Conservation (phyloP, 2,888 invertebrate species). For the Lordiphosa andalusiaca region DNA sequence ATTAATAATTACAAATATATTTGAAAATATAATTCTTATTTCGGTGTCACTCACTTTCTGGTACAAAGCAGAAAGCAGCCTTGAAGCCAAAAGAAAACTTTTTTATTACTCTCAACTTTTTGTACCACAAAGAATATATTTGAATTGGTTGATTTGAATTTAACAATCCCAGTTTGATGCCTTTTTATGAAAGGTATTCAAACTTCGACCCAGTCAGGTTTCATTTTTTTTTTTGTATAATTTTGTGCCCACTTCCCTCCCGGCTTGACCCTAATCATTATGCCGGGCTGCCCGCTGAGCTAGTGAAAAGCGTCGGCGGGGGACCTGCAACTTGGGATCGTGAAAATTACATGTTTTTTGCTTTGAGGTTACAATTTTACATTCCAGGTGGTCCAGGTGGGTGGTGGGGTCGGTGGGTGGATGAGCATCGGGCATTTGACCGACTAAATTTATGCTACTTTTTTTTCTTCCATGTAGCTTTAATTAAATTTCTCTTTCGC, state of each 20-base stretch:
- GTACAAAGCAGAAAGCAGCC: no score
- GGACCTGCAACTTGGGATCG: slow-evolving; percentile 56
- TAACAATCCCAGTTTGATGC: no score
- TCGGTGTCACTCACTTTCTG: no score
- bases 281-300: slow-evolving; percentile 48
- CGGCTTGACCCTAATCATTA: slow-evolving; percentile 69
- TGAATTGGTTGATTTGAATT: no score
- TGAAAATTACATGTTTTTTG: slow-evolving; percentile 68
- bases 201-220: slow-evolving; percentile 10
- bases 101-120: no score
- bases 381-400: slow-evolving; percentile 55
- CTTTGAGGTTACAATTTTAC: slow-evolving; percentile 54
- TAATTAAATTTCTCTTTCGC: slow-evolving; percentile 69
- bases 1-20: no score
- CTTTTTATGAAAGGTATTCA: slow-evolving; percentile 27
- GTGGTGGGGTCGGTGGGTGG: slow-evolving; percentile 17
- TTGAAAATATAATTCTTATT: no score
- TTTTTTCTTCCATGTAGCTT: slow-evolving; percentile 55
- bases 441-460: slow-evolving; percentile 61
- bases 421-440: slow-evolving; percentile 3
- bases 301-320: slow-evolving; percentile 51
- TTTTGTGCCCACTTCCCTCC: slow-evolving; percentile 24
- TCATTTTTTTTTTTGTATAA: no score
- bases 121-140: no score
- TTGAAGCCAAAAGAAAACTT: no score